Evolutionary conservation across 2,888 invertebrate genomes (phyloP).

Genomic region (Sarcophaga subvicina): DNA sequence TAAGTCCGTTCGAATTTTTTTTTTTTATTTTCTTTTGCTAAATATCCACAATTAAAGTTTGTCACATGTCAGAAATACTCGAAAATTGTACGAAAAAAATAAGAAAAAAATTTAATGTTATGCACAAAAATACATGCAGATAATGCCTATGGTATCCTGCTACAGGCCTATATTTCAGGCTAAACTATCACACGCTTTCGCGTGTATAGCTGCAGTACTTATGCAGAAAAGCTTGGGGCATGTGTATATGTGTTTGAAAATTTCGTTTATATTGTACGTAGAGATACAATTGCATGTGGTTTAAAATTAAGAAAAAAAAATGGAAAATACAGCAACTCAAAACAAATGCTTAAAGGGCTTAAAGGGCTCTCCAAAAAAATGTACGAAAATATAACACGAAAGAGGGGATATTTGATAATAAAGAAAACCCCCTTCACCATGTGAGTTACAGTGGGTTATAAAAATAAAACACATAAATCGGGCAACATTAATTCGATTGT

Average conservation of each 20-base stretch:
- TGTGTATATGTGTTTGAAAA: background rate
- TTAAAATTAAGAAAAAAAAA: conserved; percentile 55
- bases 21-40: too few relatives aligned
- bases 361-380: conserved; percentile 22
- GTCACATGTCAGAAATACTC: too few relatives aligned
- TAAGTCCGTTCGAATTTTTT: too few relatives aligned
- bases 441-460: conserved; percentile 6
- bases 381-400: background rate
- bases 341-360: conserved; percentile 42
- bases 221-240: background rate
- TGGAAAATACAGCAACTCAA: conserved; percentile 30
- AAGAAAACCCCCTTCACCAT: background rate
- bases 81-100: background rate
- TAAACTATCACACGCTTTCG: background rate
- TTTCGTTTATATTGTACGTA: background rate
- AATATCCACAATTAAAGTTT: too few relatives aligned
- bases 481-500: background rate
- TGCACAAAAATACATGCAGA: background rate
- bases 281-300: conserved; percentile 26
- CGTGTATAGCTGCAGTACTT: background rate
- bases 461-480: background rate
- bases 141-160: background rate
- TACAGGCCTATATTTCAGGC: background rate
- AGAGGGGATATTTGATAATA: background rate
- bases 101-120: background rate